A percentile compares a stretch with the other conserved stretches of the same genome.
These are phyloP conservation scores for Ligdia adustata DNA, from an alignment of 2,888 invertebrate genomes.

Conservation along the genomic window DNA sequence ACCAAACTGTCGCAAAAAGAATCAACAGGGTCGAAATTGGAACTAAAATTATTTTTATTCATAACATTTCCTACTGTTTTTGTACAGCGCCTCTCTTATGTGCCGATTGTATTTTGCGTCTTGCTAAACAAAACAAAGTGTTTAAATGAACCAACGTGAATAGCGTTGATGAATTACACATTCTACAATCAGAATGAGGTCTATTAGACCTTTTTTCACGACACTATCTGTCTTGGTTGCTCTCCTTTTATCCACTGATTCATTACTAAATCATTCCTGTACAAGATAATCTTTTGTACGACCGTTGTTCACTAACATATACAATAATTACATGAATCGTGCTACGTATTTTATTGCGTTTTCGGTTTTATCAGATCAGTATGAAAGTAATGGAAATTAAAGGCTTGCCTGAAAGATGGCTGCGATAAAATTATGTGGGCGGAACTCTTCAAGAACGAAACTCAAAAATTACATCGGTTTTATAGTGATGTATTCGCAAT, in stretches of 20 bases:
- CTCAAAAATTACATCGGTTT: conserved; percentile 14
- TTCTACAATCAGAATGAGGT: conserved; percentile 27
- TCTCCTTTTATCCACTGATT: conserved; percentile 23
- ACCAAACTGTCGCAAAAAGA: conserved; percentile 15
- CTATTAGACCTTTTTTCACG: conserved; percentile 21
- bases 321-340: conserved; percentile 18
- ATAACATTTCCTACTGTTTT: conserved; percentile 5
- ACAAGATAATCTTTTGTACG: conserved; percentile 16
- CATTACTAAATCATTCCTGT: conserved; percentile 18
- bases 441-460: conserved; percentile 22
- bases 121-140: conserved; percentile 22
- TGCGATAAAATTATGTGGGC: conserved; percentile 26
- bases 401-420: conserved; percentile 23
- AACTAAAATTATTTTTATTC: conserved; percentile 10
- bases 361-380: conserved; percentile 23
- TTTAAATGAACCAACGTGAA: conserved; percentile 23
- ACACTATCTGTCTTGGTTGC: conserved; percentile 20
- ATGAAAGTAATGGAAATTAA: conserved; percentile 23
- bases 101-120: conserved; percentile 15
- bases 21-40: conserved; percentile 4
- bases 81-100: conserved; percentile 1
- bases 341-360: conserved; percentile 23
- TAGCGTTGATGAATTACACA: conserved; percentile 28
- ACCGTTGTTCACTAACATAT: conserved; percentile 12
- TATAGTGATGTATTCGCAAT: conserved; percentile 6